phyloP scores from a whole-genome alignment of 2,888 invertebrate species.

The Itoplectis maculator region DNA sequence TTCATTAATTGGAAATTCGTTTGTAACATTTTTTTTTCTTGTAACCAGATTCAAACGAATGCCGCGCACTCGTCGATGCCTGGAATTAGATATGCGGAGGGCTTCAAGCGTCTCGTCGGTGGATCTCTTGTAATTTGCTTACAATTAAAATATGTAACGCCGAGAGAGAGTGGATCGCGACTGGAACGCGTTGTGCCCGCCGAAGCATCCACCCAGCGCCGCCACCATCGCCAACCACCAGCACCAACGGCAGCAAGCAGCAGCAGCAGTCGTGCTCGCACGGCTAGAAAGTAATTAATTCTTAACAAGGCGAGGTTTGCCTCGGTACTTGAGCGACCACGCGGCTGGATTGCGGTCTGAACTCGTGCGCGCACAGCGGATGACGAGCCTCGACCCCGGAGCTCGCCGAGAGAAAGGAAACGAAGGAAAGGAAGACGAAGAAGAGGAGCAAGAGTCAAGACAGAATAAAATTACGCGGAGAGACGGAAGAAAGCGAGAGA shows the following conservation, averaged over 20 bases:
- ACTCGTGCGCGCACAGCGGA: slow-evolving; percentile 52
- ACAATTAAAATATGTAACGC: slow-evolving; percentile 69
- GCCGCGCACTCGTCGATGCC: background rate
- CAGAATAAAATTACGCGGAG: slow-evolving; percentile 42
- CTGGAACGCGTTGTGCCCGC: slow-evolving; percentile 39
- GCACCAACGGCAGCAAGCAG: too few species aligned
- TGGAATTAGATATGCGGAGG: background rate
- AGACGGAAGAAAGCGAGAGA: slow-evolving; percentile 12
- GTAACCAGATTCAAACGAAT: too few species aligned
- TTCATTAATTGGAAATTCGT: too few species aligned
- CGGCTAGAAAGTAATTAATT: slow-evolving; percentile 78
- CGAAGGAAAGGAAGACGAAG: slow-evolving; percentile 49
- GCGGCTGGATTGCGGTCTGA: slow-evolving; percentile 67
- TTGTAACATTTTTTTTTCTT: too few species aligned
- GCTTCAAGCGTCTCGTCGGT: background rate
- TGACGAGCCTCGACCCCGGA: too few species aligned
- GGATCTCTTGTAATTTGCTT: slow-evolving; percentile 69
- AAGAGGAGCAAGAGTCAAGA: slow-evolving; percentile 27
- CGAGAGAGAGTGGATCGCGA: slow-evolving; percentile 50
- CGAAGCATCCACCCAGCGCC: slow-evolving; percentile 34
- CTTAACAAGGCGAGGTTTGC: slow-evolving; percentile 77
- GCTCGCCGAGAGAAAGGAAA: slow-evolving; percentile 48
- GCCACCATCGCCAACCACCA: slow-evolving; percentile 1
- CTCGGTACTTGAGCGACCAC: slow-evolving; percentile 74
- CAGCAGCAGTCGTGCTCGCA: slow-evolving; percentile 66